Evolutionary conservation across 2,888 invertebrate genomes (phyloP).

Genomic region (Callimorpha dominula): DNA sequence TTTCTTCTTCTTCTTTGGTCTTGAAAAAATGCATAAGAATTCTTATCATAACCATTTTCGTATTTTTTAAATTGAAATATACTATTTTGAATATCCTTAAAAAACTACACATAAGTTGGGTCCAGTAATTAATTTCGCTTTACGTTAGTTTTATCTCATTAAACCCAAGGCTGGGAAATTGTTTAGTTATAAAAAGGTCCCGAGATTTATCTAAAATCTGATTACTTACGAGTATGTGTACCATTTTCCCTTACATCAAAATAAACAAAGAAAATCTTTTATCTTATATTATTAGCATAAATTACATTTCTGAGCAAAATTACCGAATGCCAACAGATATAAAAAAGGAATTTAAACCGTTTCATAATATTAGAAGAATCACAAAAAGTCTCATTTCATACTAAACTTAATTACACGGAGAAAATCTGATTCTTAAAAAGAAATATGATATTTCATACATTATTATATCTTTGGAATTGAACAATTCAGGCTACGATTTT

Average conservation of each 20-base stretch:
- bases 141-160: not conserved
- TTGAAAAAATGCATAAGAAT: not conserved
- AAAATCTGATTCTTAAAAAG: not conserved
- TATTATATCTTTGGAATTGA: not conserved
- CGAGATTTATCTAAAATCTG: not conserved
- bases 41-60: not conserved
- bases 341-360: not conserved
- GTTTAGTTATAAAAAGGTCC: not conserved
- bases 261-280: not conserved
- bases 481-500: not conserved
- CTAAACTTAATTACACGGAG: not conserved
- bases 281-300: not conserved
- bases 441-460: not conserved
- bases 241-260: not conserved
- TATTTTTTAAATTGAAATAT: not conserved
- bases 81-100: not conserved
- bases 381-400: not conserved
- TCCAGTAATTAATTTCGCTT: not conserved
- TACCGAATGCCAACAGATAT: not conserved
- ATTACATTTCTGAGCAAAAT: not conserved
- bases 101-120: not conserved
- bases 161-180: not conserved
- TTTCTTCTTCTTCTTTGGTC: too few species aligned
- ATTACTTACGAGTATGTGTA: not conserved
- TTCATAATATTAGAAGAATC: not conserved